phyloP scores from a whole-genome alignment of 2,797 vertebrate genomes.

The Synanceia verrucosa region DNA sequence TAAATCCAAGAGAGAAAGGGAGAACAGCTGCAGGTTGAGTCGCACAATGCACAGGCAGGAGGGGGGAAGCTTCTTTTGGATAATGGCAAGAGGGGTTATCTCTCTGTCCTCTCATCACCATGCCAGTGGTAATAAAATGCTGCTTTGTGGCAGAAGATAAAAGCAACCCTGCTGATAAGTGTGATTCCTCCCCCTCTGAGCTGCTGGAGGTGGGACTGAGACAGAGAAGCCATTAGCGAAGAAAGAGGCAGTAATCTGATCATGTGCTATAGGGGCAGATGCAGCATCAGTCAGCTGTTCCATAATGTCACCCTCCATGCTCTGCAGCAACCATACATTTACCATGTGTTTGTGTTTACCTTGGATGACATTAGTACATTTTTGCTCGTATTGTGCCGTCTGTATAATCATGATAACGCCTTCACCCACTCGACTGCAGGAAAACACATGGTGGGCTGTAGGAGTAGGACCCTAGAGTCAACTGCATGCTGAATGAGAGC shows the following conservation, averaged over 20 bases:
- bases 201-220: conserved; percentile 34
- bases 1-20: conserved; percentile 11
- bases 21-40: conserved; percentile 16
- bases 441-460: not conserved
- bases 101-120: conserved; percentile 40
- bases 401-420: conserved; percentile 26
- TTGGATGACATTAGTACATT: conserved; percentile 17
- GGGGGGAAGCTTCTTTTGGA: conserved; percentile 17
- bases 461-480: conserved; percentile 7
- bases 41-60: not conserved
- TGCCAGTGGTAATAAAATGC: conserved; percentile 57
- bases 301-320: conserved; percentile 44
- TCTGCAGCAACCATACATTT: conserved; percentile 25
- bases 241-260: conserved; percentile 68
- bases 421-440: conserved; percentile 1
- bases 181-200: conserved; percentile 21
- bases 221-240: conserved; percentile 58
- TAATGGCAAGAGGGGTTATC: conserved; percentile 18
- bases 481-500: conserved; percentile 18
- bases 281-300: conserved; percentile 54
- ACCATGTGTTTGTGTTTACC: conserved; percentile 30
- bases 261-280: conserved; percentile 51
- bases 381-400: conserved; percentile 13
- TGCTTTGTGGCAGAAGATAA: conserved; percentile 55
- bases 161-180: conserved; percentile 52